These are phyloP conservation scores for Cathartes aura DNA, from an alignment of 2,113 vertebrate genomes.

Conservation along the genomic window DNA sequence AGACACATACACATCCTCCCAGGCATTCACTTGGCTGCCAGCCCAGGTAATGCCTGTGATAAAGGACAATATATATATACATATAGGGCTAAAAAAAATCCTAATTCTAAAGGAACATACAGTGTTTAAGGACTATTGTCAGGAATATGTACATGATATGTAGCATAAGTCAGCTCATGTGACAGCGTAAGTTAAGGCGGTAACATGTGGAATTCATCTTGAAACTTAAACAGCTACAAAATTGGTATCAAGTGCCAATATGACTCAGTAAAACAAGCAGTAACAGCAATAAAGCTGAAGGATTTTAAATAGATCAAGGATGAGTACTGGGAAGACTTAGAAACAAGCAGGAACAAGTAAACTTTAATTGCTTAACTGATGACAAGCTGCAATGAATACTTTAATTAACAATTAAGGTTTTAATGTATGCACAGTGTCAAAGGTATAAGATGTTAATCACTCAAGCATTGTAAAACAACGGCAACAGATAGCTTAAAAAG, in stretches of 20 bases:
- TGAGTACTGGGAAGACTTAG: not conserved
- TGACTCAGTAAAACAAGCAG: not conserved
- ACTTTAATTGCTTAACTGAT: constrained; percentile 14
- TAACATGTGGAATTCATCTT: not conserved
- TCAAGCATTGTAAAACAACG: not conserved
- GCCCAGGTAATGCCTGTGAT: not conserved
- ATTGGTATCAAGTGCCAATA: not conserved
- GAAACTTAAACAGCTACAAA: not conserved
- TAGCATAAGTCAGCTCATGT: not conserved
- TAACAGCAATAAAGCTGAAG: not conserved
- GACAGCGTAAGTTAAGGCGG: not conserved
- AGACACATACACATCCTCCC: not conserved
- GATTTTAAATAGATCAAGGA: constrained; percentile 6
- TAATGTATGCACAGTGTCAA: not conserved
- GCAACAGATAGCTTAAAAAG: not conserved
- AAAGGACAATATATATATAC: not conserved
- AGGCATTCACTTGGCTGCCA: not conserved
- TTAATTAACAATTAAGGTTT: constrained; percentile 24
- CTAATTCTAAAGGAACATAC: not conserved
- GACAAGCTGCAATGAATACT: constrained; percentile 30
- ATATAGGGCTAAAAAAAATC: not conserved
- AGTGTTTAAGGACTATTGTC: not conserved
- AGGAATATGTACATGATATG: not conserved
- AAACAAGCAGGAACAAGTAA: constrained; percentile 27
- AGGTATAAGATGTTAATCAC: not conserved